Percentiles rank a stretch among this genome's conserved stretches.
These are phyloP conservation scores for Bursaphelenchus mucronatus DNA, from an alignment of 1,140 invertebrate species.

Conservation along the genomic window DNA sequence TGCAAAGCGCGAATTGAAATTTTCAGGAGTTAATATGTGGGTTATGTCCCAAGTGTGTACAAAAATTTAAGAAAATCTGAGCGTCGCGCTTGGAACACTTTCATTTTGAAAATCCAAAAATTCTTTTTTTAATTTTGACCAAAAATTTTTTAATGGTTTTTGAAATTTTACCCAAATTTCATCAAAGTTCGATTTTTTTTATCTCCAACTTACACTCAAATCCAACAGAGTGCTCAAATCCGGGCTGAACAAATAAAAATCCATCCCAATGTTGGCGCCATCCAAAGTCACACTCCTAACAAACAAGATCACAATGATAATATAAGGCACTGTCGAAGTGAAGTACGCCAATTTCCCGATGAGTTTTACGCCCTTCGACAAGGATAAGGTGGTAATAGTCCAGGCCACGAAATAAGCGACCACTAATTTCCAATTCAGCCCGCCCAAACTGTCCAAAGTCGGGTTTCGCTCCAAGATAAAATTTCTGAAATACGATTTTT, in stretches of 20 bases:
- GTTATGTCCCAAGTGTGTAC: no score
- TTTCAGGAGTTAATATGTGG: no score
- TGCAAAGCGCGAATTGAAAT: no score
- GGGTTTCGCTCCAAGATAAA: conserved; percentile 37
- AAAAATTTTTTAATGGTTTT: neutral
- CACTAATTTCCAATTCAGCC: conserved; percentile 37
- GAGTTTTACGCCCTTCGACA: conserved; percentile 40
- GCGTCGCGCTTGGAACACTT: no score
- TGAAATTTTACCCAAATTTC: no score
- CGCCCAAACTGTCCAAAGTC: conserved; percentile 31
- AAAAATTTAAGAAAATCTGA: no score
- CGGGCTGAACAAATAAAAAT: conserved; percentile 40
- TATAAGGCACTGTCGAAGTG: conserved; percentile 26
- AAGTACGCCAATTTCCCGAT: conserved; percentile 36
- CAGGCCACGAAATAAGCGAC: conserved; percentile 35
- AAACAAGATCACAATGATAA: conserved; percentile 36
- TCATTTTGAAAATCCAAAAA: no score
- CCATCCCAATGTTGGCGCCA: conserved; percentile 30
- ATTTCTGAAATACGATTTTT: conserved; percentile 25
- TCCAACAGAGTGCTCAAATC: conserved; percentile 31
- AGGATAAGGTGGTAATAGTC: conserved; percentile 35
- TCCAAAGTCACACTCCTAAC: conserved; percentile 25
- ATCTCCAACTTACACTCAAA: conserved; percentile 14
- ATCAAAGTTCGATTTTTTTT: no score
- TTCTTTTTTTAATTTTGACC: neutral